Base-by-base conservation (phyloP, 2,113 vertebrate species). In the Eurypyga helias region DNA sequence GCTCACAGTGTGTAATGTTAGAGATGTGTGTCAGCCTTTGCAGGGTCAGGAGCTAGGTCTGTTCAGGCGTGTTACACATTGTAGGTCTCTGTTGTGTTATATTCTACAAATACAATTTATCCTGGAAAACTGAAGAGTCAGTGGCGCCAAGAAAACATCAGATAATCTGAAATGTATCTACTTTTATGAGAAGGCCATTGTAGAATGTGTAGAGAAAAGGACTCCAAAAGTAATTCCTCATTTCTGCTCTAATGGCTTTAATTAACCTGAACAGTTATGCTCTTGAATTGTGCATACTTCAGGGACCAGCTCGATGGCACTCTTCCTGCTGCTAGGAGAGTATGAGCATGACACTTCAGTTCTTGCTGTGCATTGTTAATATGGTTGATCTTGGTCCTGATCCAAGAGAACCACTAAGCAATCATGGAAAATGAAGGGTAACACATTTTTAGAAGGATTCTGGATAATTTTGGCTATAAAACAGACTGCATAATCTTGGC, bases 351-450 rank as follows among this genome's bases (percentile, higher is more conserved):
- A 98, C 94, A 98, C 94, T 96, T 96, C 90, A 95, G 95, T 98
- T 96, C 95, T 98, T 97, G 90, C 96, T 96, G 93, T 97, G 96
- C 89, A 98, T 98, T 98, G 98, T 98, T 98, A 97, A 97, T 96
- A 97, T 77, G 72, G 93, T 97, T 96, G 96, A 97, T 98, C 85
- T 97, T 98, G 95, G 95, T 97, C 17, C 21, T 60, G 79, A 97
- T 98, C 97, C 97, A 98, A 97, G 84, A 96, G 96, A 98, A 97
- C 96, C 87, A 97, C 97, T 97, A 95, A 97, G 94, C 79, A 96
- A 95, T 97, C 97, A 97, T 79, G 97, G 98, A 98, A 98, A 98
- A 97, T 97, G 96, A 98, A 98, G 96, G 96, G 78, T 97, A 97
- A 97, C 92, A 96, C 96, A 97, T 98, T 97, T 97, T 96, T 97